Conservation (phyloP, 2,797 vertebrate genomes). For the Xiphorhynchus erythropygius region DNA sequence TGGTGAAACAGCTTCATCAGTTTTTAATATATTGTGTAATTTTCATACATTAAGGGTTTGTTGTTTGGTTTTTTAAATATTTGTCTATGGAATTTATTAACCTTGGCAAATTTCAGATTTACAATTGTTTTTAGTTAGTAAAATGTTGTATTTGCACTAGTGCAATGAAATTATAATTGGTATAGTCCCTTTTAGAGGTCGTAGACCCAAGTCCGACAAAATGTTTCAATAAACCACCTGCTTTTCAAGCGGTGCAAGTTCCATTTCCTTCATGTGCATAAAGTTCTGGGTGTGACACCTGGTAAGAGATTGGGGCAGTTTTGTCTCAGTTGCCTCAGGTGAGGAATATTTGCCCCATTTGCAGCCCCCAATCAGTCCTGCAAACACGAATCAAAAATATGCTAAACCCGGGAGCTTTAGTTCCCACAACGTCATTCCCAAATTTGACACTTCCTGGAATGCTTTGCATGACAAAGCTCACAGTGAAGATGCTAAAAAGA, state of each 20-base stretch:
- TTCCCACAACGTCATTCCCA: neutral
- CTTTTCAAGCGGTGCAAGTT: neutral
- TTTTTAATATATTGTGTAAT: neutral
- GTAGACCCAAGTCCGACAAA: neutral
- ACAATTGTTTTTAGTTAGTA: neutral
- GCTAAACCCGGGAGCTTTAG: neutral
- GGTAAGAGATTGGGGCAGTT: neutral
- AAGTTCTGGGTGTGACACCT: neutral
- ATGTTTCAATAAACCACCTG: neutral
- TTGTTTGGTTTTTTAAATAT: neutral
- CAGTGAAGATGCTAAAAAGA: neutral
- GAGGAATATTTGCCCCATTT: neutral
- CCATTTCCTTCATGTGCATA: accelerated
- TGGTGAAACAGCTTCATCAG: neutral
- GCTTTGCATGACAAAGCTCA: neutral
- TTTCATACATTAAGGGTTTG: neutral
- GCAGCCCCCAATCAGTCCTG: neutral
- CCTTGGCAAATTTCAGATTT: neutral
- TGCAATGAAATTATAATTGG: neutral
- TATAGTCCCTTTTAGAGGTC: neutral
- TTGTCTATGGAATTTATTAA: neutral
- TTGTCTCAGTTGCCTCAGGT: neutral
- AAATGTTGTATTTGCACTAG: neutral
- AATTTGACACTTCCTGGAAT: neutral
- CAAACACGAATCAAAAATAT: neutral